A percentile compares a stretch with the other conserved stretches of the same genome.
Conservation (phyloP, 1,140 invertebrate genomes). For the Diabrotica undecimpunctata region DNA sequence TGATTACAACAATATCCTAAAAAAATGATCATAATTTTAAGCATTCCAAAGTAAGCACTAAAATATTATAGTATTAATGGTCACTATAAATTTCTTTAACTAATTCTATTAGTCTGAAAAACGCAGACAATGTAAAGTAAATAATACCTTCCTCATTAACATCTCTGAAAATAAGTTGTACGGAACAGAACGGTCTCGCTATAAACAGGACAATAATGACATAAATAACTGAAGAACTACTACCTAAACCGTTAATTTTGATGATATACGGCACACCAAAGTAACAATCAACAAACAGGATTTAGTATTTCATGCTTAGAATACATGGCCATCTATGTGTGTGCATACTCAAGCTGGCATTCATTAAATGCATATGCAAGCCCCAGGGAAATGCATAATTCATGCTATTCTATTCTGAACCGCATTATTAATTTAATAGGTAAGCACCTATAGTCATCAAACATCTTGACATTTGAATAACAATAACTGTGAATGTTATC, state of each 20-base stretch:
- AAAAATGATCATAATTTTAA: no score
- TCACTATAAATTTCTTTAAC: no score
- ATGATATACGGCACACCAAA: background rate
- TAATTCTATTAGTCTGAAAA: no score
- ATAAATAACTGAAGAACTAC: background rate
- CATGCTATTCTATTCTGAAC: slow-evolving; percentile 2
- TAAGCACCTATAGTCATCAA: slow-evolving; percentile 2
- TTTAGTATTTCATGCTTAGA: slow-evolving; percentile 2
- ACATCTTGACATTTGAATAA: background rate
- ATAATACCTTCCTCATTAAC: no score
- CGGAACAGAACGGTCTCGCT: no score
- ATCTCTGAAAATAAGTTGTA: no score
- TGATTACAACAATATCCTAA: no score
- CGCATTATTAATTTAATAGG: background rate
- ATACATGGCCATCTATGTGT: background rate
- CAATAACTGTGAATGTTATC: background rate
- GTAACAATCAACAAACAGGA: slow-evolving; percentile 2
- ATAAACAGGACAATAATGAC: background rate
- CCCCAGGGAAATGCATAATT: background rate
- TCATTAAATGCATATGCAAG: background rate
- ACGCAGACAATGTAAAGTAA: no score
- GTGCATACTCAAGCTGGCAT: background rate
- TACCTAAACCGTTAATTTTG: background rate
- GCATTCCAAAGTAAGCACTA: no score
- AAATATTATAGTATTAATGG: no score